phyloP scores from a whole-genome alignment of 1,140 invertebrate genomes.

The Lasaia peninsularis region DNA sequence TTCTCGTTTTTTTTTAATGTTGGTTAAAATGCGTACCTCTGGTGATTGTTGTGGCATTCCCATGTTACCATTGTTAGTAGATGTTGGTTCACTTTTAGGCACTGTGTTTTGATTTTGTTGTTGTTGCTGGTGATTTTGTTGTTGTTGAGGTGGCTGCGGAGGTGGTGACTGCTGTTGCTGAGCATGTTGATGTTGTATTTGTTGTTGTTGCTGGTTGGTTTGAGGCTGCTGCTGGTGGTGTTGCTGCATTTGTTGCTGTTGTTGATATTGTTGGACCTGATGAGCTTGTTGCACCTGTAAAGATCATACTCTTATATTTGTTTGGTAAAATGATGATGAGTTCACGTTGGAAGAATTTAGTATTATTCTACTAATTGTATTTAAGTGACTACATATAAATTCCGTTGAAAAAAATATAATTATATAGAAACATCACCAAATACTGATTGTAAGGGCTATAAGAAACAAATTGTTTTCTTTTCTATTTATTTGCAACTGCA shows the following conservation, averaged over 20 bases:
- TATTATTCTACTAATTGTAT: too few relatives aligned
- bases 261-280: constrained; percentile 57
- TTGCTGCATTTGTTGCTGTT: constrained; percentile 50
- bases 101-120: constrained; percentile 33
- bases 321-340: not conserved
- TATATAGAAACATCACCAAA: too few relatives aligned
- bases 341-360: not conserved
- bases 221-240: constrained; percentile 45
- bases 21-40: constrained; percentile 42
- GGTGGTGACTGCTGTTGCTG: constrained; percentile 57
- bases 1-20: constrained; percentile 6
- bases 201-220: constrained; percentile 68
- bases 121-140: constrained; percentile 48
- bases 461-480: too few relatives aligned
- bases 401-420: too few relatives aligned
- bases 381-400: too few relatives aligned
- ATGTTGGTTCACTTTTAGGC: constrained; percentile 46
- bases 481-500: too few relatives aligned
- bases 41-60: constrained; percentile 56
- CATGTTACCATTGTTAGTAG: constrained; percentile 50
- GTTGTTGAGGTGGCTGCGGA: constrained; percentile 56
- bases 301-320: not conserved
- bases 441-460: too few relatives aligned
- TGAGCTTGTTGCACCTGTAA: constrained; percentile 59
- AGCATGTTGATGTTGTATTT: constrained; percentile 24